These are phyloP conservation scores for Macrocentrus cingulum DNA, from an alignment of 1,140 invertebrate genomes.

Conservation along the genomic window DNA sequence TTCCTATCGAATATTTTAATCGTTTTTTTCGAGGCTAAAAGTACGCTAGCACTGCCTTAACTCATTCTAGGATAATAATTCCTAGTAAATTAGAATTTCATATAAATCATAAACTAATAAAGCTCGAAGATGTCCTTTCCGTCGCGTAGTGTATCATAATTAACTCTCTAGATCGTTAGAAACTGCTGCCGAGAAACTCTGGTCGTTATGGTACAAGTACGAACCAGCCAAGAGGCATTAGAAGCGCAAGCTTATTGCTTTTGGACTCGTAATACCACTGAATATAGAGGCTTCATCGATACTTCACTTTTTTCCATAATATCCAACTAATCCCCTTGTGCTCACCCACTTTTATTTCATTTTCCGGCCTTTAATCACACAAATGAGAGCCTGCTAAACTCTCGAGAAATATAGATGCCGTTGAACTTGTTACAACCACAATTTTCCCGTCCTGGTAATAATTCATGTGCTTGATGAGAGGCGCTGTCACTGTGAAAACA, in stretches of 20 bases:
- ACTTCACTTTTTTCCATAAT: too few relatives aligned
- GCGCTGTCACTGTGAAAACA: not conserved
- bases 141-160: slow-evolving; percentile 9
- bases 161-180: slow-evolving; percentile 15
- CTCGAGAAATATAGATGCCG: not conserved
- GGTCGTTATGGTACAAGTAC: slow-evolving; percentile 7
- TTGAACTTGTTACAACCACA: not conserved
- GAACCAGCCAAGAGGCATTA: slow-evolving; percentile 1
- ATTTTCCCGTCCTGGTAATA: not conserved
- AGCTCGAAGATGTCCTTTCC: not conserved
- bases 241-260: slow-evolving; percentile 8
- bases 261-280: slow-evolving; percentile 9
- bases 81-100: too few relatives aligned
- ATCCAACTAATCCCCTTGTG: slow-evolving; percentile 8
- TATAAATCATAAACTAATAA: too few relatives aligned
- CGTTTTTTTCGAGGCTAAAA: too few relatives aligned
- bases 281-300: slow-evolving; percentile 6
- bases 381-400: not conserved
- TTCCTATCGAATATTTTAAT: too few relatives aligned
- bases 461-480: not conserved
- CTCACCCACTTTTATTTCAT: not conserved
- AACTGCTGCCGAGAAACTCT: slow-evolving; percentile 15
- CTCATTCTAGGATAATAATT: too few relatives aligned
- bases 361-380: not conserved
- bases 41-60: too few relatives aligned